These are phyloP conservation scores for Rhynchonycteris naso DNA, from an alignment of 2,797 vertebrate species.

Conservation along the genomic window DNA sequence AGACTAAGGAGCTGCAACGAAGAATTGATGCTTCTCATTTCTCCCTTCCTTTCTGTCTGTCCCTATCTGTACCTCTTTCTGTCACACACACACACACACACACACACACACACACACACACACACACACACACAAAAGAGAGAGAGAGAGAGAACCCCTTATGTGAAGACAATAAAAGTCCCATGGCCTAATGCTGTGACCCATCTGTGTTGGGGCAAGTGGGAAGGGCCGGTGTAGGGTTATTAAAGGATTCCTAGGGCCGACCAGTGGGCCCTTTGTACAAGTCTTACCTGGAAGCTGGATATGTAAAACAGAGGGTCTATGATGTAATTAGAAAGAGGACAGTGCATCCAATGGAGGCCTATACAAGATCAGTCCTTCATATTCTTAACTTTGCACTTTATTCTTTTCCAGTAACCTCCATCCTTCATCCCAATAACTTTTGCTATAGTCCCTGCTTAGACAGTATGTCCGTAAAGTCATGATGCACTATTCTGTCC, in stretches of 20 bases:
- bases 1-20: too few species aligned
- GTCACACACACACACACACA: too few species aligned
- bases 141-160: neutral
- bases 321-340: neutral
- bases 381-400: neutral
- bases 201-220: neutral
- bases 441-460: neutral
- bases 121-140: too few species aligned
- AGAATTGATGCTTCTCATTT: too few species aligned
- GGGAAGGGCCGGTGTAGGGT: neutral
- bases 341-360: neutral
- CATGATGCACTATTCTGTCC: too few species aligned
- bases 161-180: neutral
- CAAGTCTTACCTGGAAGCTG: slow-evolving; percentile 12
- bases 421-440: neutral
- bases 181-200: neutral
- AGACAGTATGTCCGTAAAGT: too few species aligned
- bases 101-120: too few species aligned
- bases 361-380: neutral
- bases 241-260: slow-evolving; percentile 10
- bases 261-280: neutral
- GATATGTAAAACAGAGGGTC: neutral
- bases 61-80: too few species aligned
- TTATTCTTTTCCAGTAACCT: neutral
- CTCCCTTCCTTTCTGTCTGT: too few species aligned